Percentiles rank a stretch among this genome's conserved stretches.
phyloP scores from a whole-genome alignment of 37 sponge, comb jelly and placozoan species.

The Oopsacas minuta region DNA sequence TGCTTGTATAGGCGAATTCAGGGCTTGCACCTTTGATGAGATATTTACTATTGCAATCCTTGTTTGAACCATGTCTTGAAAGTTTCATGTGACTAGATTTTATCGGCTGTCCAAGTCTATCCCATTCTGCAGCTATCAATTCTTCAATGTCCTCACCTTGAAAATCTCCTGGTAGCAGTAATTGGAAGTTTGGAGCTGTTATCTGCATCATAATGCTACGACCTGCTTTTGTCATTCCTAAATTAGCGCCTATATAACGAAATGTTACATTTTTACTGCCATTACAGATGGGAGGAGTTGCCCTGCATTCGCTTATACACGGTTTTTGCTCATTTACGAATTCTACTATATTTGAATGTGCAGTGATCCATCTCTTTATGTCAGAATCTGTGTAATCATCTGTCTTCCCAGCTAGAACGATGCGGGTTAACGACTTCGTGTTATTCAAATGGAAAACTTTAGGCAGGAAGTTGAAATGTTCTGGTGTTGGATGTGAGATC shows the following conservation, averaged over 20 bases:
- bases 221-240: conserved; percentile 12
- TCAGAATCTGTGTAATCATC: background rate
- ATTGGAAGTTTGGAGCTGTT: background rate
- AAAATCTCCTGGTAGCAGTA: background rate
- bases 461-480: background rate
- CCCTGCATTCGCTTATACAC: background rate
- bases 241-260: background rate
- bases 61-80: background rate
- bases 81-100: conserved; percentile 6
- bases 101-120: background rate
- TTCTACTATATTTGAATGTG: background rate
- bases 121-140: background rate
- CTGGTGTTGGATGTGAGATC: background rate
- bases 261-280: background rate
- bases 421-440: background rate
- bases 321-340: background rate
- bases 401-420: background rate
- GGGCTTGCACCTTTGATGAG: background rate
- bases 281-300: background rate
- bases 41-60: background rate
- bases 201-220: conserved; percentile 11
- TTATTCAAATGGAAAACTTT: conserved; percentile 13
- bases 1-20: background rate
- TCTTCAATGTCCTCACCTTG: conserved; percentile 14
- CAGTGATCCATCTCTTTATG: conserved; percentile 6